phyloP scores from a whole-genome alignment of 2,113 vertebrate genomes.

The Pongo abelii region DNA sequence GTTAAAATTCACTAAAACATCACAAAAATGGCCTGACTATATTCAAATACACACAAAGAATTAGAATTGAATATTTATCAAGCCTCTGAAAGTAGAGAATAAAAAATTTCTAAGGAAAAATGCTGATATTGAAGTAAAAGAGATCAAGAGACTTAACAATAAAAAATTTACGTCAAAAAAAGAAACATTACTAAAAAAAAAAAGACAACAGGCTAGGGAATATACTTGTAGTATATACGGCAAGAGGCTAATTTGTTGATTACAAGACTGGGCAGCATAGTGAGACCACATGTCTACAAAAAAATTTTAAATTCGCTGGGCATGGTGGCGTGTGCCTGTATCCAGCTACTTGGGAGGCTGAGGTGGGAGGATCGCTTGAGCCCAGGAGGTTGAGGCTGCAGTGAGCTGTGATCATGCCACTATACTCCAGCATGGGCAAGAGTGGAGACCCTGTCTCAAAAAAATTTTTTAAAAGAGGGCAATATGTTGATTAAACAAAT shows the following conservation, averaged over 20 bases:
- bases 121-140: slow-evolving; percentile 20
- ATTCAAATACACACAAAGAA: not conserved
- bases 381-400: too few relatives aligned
- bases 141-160: not conserved
- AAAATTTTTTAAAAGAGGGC: not conserved
- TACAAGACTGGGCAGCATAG: too few relatives aligned
- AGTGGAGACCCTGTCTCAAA: too few relatives aligned
- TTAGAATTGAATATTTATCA: not conserved
- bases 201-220: not conserved
- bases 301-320: too few relatives aligned
- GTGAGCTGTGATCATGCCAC: too few relatives aligned
- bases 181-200: slow-evolving; percentile 1
- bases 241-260: not conserved
- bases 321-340: too few relatives aligned
- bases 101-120: slow-evolving; percentile 37
- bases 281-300: too few relatives aligned
- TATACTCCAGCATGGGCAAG: too few relatives aligned
- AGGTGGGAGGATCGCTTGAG: too few relatives aligned
- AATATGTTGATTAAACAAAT: not conserved
- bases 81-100: not conserved
- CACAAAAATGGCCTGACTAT: not conserved
- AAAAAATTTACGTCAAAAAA: not conserved
- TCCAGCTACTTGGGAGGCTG: too few relatives aligned
- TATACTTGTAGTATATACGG: not conserved
- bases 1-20: slow-evolving; percentile 6